A percentile compares a stretch with the other conserved stretches of the same genome.
phyloP scores from a whole-genome alignment of 2,113 vertebrate species.

The Periophthalmus modestus region DNA sequence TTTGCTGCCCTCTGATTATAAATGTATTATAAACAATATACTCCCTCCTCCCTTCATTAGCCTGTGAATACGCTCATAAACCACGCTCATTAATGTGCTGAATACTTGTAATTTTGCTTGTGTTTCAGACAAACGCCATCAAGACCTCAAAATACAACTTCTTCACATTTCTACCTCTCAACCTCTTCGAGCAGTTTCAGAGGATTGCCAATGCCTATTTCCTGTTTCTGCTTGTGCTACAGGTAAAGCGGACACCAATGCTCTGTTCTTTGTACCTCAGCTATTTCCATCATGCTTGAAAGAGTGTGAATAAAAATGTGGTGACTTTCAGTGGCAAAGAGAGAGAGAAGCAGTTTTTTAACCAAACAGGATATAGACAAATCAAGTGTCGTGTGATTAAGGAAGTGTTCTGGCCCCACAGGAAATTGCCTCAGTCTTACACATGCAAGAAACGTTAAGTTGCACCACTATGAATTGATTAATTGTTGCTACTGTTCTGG shows the following conservation, averaged over 20 bases:
- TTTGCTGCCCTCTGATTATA: background rate
- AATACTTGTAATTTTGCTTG: constrained; percentile 11
- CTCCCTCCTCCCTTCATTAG: background rate
- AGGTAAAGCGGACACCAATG: constrained; percentile 75
- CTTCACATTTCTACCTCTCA: constrained; percentile 91
- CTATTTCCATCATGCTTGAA: background rate
- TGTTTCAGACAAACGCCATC: constrained; percentile 86
- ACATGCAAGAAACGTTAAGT: background rate
- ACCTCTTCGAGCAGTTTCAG: constrained; percentile 97
- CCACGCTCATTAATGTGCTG: background rate
- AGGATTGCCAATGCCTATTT: constrained; percentile 96
- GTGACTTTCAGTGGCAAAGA: too few relatives aligned
- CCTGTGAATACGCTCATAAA: background rate
- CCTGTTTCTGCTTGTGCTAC: constrained; percentile 89
- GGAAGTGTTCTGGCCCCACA: constrained; percentile 39
- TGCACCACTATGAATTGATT: background rate
- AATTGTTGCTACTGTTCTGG: background rate
- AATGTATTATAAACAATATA: too few relatives aligned
- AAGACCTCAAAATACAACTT: constrained; percentile 92
- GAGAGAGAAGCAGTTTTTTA: background rate
- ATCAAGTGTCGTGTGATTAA: constrained; percentile 14
- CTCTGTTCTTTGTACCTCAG: background rate
- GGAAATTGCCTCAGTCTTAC: constrained; percentile 51
- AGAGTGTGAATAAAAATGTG: background rate
- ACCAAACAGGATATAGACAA: constrained; percentile 27